Percentiles rank a stretch among this genome's conserved stretches.
phyloP scores from a whole-genome alignment of 2,113 vertebrate species.

The Porphyrio hochstetteri region DNA sequence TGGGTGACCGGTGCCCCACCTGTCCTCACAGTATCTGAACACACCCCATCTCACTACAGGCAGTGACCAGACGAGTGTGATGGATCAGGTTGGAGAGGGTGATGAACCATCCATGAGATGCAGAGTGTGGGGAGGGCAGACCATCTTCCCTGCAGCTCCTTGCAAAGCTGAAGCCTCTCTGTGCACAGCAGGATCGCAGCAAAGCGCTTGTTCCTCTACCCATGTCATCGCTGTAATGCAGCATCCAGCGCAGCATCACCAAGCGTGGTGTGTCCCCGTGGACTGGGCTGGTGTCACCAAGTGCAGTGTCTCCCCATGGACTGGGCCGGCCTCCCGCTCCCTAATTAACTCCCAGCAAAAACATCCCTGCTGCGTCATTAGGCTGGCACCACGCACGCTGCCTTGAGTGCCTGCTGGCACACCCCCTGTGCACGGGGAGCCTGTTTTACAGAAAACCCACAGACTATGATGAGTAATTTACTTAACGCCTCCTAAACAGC shows the following conservation, averaged over 20 bases:
- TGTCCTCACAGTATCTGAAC: fast-evolving
- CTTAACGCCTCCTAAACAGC: background rate
- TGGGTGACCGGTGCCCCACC: fast-evolving
- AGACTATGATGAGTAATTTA: background rate
- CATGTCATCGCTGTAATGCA: fast-evolving
- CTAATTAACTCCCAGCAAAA: background rate
- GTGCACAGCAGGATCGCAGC: fast-evolving
- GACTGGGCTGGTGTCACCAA: fast-evolving
- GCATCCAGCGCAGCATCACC: fast-evolving
- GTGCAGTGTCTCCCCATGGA: fast-evolving
- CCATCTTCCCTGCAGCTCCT: background rate
- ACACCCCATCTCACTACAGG: background rate
- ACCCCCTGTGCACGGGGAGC: no score
- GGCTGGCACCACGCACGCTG: fast-evolving
- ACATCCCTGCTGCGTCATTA: background rate
- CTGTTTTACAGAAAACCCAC: background rate
- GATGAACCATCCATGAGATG: background rate
- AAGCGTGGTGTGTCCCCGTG: fast-evolving
- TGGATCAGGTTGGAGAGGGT: background rate
- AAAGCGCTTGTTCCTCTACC: fast-evolving
- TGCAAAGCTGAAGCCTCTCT: background rate
- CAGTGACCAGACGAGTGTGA: background rate
- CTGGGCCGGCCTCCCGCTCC: background rate
- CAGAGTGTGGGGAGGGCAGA: fast-evolving
- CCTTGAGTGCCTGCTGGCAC: background rate